Percentiles rank a stretch among this genome's conserved stretches.
Conservation (phyloP, 2,888 invertebrate genomes). For the Myopa testacea region DNA sequence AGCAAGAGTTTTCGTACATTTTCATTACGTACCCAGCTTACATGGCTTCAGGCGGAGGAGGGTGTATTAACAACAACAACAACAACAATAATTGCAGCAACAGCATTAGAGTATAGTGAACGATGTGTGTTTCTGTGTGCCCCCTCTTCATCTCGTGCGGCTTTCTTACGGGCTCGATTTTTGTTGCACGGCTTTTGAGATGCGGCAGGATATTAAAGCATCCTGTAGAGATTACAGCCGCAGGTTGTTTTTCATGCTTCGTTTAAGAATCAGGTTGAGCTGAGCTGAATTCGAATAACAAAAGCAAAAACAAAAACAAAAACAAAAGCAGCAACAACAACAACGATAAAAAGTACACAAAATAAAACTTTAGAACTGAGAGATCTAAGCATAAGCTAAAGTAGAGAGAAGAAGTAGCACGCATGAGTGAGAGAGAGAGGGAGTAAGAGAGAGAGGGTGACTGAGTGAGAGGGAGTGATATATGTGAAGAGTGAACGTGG, state of each 20-base stretch:
- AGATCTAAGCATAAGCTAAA: background rate
- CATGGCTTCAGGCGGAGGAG: no score
- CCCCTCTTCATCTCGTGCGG: background rate
- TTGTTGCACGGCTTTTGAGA: background rate
- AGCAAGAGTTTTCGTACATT: background rate
- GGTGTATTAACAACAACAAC: no score
- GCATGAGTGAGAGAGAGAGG: background rate
- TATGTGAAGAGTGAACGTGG: background rate
- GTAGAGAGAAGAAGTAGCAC: no score
- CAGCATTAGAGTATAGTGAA: background rate
- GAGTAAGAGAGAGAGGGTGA: background rate
- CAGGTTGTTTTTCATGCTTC: conserved; percentile 41
- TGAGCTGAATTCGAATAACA: background rate
- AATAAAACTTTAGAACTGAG: conserved; percentile 19
- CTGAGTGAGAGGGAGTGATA: no score
- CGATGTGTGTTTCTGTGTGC: background rate
- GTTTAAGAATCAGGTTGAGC: conserved; percentile 33
- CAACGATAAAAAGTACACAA: background rate
- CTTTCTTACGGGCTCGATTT: no score
- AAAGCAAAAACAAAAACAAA: background rate
- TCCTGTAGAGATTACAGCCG: conserved; percentile 46
- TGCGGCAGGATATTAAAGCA: conserved; percentile 45
- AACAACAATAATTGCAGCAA: background rate
- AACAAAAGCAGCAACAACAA: conserved; percentile 19
- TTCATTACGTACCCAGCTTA: background rate